Evolutionary conservation across 2,797 vertebrate species (phyloP), one percentile per base, ranked within the genome.

Genomic region (Typhlichthys eigenmanni): DNA sequence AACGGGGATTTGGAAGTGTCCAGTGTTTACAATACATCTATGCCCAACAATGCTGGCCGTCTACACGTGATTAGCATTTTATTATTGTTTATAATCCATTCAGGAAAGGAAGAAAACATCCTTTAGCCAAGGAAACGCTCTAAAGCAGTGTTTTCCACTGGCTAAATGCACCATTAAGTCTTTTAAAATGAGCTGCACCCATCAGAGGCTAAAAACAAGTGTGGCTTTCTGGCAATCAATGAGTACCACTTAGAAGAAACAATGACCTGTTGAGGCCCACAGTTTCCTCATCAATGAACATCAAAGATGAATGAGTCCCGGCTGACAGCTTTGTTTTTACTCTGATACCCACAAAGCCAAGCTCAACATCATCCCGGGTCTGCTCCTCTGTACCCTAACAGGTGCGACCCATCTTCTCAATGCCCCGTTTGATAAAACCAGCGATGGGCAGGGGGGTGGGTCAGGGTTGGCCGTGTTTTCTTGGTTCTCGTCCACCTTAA

Each of bases 121-220:
- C 55, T 64, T 2, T 65, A 76, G 83, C 83, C 84, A 88, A 85
- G 61, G 82, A 83, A 79, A 59, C 32, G 80, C 73, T 82, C 79
- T 85, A 83, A 82, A 85, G 82, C 72, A 68, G 75, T 81, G 86
- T 89, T 90, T 88, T 84, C 84, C 85, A 86, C 81, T 73, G 78
- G 85, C 87, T 91, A 90, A 90, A 91, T 87, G 91, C 91, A 88
- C 85, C 90, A 92, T 90, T 92, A 90, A 91, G 84, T 84, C 90
- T 88, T 91, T 91, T 90, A 89, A 91, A 89, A 87, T 81, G 74
- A 90, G 85, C 83, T 87, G 85, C 84, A 85, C 88, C 86, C 87
- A 74, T 86, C 76, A 78, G 80, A 91, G 85, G 82, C 80, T 72
- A 84, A 92, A 92, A 91, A 92, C 89, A 91, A 92, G 90, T 81